Percentiles rank a stretch among this genome's conserved stretches.
Conservation (phyloP, 2,797 vertebrate species). For the Clarias pachynema region DNA sequence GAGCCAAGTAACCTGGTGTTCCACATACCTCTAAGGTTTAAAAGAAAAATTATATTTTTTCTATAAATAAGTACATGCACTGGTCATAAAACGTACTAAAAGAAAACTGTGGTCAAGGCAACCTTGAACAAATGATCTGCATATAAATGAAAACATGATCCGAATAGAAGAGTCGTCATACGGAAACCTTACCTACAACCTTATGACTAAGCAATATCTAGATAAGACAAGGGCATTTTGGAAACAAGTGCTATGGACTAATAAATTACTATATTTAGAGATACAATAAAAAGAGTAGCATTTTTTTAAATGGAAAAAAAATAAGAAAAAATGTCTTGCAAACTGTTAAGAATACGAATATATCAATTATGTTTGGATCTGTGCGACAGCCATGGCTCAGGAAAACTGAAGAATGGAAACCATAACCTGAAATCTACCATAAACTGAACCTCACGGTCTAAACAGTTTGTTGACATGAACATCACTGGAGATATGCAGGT, state of each 20-base stretch:
- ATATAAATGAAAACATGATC: not conserved
- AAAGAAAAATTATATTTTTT: slow-evolving; percentile 3
- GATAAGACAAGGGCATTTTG: not conserved
- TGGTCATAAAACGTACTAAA: not conserved
- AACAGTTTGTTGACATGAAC: too few relatives aligned
- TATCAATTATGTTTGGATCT: too few relatives aligned
- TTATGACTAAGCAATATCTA: not conserved
- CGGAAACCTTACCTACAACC: not conserved
- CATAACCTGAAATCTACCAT: too few relatives aligned
- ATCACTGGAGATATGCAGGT: too few relatives aligned
- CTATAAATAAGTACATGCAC: not conserved
- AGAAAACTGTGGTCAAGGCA: not conserved
- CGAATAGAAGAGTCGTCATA: not conserved
- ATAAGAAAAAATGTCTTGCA: too few relatives aligned
- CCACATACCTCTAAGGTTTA: slow-evolving; percentile 88
- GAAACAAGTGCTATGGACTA: not conserved
- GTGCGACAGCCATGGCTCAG: too few relatives aligned
- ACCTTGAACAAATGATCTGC: not conserved
- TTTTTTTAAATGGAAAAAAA: too few relatives aligned
- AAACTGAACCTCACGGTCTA: too few relatives aligned
- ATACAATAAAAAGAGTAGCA: not conserved
- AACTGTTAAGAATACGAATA: too few relatives aligned
- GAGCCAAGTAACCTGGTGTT: slow-evolving; percentile 93
- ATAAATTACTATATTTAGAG: not conserved
- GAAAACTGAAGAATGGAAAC: too few relatives aligned